Evolutionary conservation across 35 echinoderm and acorn worm genomes (phyloP), one percentile per base, ranked within the genome.

Genomic region (Lytechinus pictus): DNA sequence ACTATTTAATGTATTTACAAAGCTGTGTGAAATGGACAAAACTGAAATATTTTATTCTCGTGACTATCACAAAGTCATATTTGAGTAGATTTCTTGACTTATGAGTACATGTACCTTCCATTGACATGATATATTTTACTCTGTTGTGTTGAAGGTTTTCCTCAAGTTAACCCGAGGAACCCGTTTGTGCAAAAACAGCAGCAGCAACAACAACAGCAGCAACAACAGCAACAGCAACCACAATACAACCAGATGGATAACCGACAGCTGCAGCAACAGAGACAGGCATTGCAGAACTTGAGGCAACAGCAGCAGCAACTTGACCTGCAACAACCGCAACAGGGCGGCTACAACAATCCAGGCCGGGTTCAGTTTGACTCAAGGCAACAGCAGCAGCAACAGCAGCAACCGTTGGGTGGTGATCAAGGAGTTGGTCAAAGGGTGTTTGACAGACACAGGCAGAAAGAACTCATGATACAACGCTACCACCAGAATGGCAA

Each of bases 221-320:
- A 89, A 44, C 88, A 90, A 21, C 88, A 28, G 28, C 88, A 90
- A 90, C 88, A 90, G 9, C 29, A 28, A 52, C 4, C 13, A 54
- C 9, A 52, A 27, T 14, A 54, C 88, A 90, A 90, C 28, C 33
- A 51, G 44, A 88, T 44, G 16, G 4, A 90, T 4, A 44, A 52
- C 52, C 29, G 52, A 44, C 88, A 90, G 52, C 88, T 52, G 27
- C 88, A 33, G 9, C 88, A 90, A 44, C 88, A 90, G 88, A 44
- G 52, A 27, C 88, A 90, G 66, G 66, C 66, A 79, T 79, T 79
- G 21, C 66, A 79, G 66, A 79, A 79, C 66, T 79, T 79, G 66
- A 79, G 66, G 88, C 88, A 90, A 52, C 88, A 90, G 28, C 88
- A 90, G 66, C 66, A 79, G 66, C 66, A 79, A 24, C 66, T 79